These are phyloP conservation scores for Coregonus sp. DNA, from an alignment of 2,797 vertebrate species.

Conservation along the genomic window DNA sequence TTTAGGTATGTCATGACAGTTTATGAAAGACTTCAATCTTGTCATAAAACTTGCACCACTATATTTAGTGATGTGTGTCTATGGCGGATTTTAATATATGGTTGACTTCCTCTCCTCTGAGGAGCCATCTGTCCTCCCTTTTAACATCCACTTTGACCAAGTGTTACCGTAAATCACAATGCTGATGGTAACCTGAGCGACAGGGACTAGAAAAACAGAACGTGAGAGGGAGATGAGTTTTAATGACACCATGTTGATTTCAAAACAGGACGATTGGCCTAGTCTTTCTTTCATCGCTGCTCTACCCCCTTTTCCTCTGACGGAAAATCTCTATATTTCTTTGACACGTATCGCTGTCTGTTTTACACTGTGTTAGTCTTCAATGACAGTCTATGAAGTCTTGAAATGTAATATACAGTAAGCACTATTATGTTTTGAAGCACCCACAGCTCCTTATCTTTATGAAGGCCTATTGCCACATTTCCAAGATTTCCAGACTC, in stretches of 20 bases:
- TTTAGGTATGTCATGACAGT: background rate
- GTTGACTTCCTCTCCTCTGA: slow-evolving; percentile 14
- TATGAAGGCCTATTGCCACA: background rate
- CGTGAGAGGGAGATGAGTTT: slow-evolving; percentile 15
- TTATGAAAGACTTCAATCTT: background rate
- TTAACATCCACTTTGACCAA: slow-evolving; percentile 16
- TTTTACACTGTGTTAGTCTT: too few relatives aligned
- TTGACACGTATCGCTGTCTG: too few relatives aligned
- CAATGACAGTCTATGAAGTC: too few relatives aligned
- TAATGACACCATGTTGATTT: slow-evolving; percentile 9
- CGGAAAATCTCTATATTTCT: background rate
- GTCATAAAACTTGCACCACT: background rate
- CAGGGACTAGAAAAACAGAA: slow-evolving; percentile 18
- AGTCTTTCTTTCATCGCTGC: slow-evolving; percentile 5
- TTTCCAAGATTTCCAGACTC: too few relatives aligned
- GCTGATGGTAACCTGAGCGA: slow-evolving; percentile 36
- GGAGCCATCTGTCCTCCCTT: slow-evolving; percentile 19
- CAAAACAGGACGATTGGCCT: slow-evolving; percentile 2
- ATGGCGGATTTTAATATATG: slow-evolving; percentile 12
- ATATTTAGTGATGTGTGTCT: slow-evolving; percentile 12
- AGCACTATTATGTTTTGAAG: too few relatives aligned
- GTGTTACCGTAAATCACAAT: slow-evolving; percentile 41
- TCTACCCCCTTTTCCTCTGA: background rate
- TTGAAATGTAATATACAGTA: too few relatives aligned
- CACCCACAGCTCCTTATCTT: background rate